phyloP scores from a whole-genome alignment of 2,113 vertebrate species.

The Indicator indicator region DNA sequence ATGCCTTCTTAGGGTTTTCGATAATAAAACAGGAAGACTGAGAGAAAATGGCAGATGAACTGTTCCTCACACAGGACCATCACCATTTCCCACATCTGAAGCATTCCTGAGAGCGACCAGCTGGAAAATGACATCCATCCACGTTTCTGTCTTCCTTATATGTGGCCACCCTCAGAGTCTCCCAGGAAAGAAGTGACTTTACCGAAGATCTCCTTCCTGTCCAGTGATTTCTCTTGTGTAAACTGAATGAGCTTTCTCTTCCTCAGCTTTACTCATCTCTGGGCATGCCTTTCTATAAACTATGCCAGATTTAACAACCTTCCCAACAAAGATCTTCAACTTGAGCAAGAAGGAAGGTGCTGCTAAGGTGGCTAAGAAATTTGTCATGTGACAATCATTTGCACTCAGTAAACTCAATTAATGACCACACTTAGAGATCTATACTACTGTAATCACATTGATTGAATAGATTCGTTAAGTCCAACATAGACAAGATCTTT shows the following conservation, averaged over 20 bases:
- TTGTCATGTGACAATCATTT: background rate
- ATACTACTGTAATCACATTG: background rate
- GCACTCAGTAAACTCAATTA: background rate
- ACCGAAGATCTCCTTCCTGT: background rate
- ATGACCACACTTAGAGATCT: background rate
- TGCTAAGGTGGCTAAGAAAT: background rate
- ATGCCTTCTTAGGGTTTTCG: background rate
- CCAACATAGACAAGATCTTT: background rate
- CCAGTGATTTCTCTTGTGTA: background rate
- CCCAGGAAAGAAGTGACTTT: background rate
- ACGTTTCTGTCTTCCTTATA: background rate
- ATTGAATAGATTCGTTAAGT: background rate
- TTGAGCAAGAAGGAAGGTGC: background rate
- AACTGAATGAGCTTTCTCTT: background rate
- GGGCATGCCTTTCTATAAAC: background rate
- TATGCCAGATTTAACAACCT: background rate
- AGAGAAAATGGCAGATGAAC: background rate
- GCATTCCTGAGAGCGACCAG: background rate
- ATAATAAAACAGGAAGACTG: background rate
- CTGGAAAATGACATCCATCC: background rate
- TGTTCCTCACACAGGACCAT: background rate
- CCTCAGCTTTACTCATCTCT: background rate
- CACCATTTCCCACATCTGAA: background rate
- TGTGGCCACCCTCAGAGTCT: background rate
- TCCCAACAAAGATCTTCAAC: background rate